phyloP scores from a whole-genome alignment of 2,113 vertebrate genomes.

The Otolemur garnettii region DNA sequence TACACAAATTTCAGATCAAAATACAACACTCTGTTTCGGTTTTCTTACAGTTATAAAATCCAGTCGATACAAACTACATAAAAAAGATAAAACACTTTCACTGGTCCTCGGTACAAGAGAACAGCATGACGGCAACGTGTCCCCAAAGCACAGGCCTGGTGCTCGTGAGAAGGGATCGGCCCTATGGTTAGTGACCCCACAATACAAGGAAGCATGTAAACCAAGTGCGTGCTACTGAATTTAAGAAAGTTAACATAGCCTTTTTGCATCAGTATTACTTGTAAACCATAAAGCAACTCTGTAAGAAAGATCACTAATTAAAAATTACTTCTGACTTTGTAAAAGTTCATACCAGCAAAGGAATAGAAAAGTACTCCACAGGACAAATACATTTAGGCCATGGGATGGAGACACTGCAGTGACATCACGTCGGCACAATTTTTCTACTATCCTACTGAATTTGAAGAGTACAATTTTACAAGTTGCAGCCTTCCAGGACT shows the following conservation, averaged over 20 bases:
- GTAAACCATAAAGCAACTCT: conserved; percentile 78
- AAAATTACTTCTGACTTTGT: conserved; percentile 67
- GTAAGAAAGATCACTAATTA: conserved; percentile 75
- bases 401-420: conserved; percentile 65
- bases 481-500: neutral
- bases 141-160: conserved; percentile 82
- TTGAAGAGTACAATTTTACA: neutral
- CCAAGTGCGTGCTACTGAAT: conserved; percentile 80
- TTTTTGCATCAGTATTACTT: conserved; percentile 61
- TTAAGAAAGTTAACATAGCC: conserved; percentile 72
- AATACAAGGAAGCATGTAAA: conserved; percentile 76
- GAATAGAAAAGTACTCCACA: conserved; percentile 72
- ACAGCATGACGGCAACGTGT: conserved; percentile 84
- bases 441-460: conserved; percentile 46
- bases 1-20: conserved; percentile 91
- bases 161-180: conserved; percentile 73
- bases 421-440: conserved; percentile 69
- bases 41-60: conserved; percentile 91
- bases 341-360: conserved; percentile 59
- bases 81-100: conserved; percentile 91
- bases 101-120: conserved; percentile 87
- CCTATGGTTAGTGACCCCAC: conserved; percentile 70
- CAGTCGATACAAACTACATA: conserved; percentile 90
- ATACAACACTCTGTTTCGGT: conserved; percentile 90
- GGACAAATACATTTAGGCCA: conserved; percentile 78